Percentiles rank a stretch among this genome's conserved stretches.
These are phyloP conservation scores for Sarcophaga bullata DNA, from an alignment of 1,140 invertebrate species.

Conservation along the genomic window DNA sequence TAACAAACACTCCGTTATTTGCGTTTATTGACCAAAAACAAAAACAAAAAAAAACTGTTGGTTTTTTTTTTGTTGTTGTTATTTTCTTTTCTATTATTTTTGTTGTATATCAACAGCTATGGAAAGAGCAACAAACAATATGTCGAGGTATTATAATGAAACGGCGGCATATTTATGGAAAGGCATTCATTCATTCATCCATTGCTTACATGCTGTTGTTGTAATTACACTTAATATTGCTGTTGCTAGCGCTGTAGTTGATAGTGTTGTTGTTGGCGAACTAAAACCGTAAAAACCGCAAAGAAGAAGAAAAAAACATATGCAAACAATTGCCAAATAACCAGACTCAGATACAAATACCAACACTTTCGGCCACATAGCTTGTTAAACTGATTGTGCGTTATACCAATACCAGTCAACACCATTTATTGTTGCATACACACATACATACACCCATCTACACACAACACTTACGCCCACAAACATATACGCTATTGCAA, in stretches of 20 bases:
- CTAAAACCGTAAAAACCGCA: constrained; percentile 7
- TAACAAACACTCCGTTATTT: not conserved
- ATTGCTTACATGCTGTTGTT: too few relatives aligned
- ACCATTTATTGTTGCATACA: not conserved
- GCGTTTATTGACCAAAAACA: not conserved
- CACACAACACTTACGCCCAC: not conserved
- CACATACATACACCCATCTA: not conserved
- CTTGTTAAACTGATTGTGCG: constrained; percentile 36
- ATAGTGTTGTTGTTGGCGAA: constrained; percentile 20
- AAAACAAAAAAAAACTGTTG: not conserved
- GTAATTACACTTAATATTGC: too few relatives aligned
- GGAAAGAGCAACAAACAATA: too few relatives aligned
- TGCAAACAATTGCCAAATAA: constrained; percentile 39
- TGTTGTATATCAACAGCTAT: too few relatives aligned
- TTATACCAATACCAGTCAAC: constrained; percentile 26
- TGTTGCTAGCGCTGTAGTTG: not conserved
- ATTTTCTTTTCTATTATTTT: too few relatives aligned
- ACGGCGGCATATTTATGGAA: too few relatives aligned
- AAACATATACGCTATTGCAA: not conserved
- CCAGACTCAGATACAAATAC: constrained; percentile 11
- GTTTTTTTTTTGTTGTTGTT: too few relatives aligned
- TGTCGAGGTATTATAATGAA: too few relatives aligned
- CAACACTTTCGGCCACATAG: constrained; percentile 19
- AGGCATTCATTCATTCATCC: too few relatives aligned
- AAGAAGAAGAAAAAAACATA: not conserved